phyloP scores from a whole-genome alignment of 1,140 invertebrate genomes.

The Asbolus verrucosus region DNA sequence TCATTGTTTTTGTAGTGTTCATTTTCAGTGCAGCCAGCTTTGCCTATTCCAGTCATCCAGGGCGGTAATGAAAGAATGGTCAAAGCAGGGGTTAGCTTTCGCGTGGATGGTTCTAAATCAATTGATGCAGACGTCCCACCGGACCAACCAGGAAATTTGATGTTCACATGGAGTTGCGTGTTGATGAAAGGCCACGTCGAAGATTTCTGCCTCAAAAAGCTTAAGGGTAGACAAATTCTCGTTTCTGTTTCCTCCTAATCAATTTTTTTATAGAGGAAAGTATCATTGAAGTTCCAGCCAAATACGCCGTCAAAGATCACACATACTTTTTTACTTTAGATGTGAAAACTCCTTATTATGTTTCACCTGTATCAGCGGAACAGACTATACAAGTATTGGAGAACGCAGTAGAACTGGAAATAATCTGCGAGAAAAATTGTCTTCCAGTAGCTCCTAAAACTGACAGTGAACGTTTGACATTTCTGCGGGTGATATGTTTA shows the following conservation, averaged over 20 bases:
- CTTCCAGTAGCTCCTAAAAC: not conserved
- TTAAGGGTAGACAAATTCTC: not conserved
- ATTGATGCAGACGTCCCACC: not conserved
- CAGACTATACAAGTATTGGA: too few relatives aligned
- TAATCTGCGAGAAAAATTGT: constrained; percentile 17
- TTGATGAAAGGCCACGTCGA: not conserved
- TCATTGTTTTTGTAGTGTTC: not conserved
- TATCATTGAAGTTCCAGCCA: not conserved
- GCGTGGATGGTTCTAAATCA: constrained; percentile 1
- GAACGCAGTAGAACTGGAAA: not conserved
- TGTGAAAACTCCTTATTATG: too few relatives aligned
- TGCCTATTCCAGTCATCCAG: not conserved
- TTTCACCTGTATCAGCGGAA: too few relatives aligned
- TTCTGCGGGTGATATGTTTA: not conserved
- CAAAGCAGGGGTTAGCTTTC: not conserved
- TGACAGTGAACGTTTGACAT: not conserved
- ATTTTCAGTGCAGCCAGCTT: not conserved
- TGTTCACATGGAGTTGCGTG: constrained; percentile 1
- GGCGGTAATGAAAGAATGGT: not conserved
- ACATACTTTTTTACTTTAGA: constrained; percentile 16
- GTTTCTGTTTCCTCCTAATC: not conserved
- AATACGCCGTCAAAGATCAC: not conserved
- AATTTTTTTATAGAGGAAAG: too few relatives aligned
- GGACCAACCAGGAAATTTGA: not conserved
- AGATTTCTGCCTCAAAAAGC: not conserved